Base-by-base conservation (phyloP, 2,113 vertebrate species). In the Crotalus helleri region DNA sequence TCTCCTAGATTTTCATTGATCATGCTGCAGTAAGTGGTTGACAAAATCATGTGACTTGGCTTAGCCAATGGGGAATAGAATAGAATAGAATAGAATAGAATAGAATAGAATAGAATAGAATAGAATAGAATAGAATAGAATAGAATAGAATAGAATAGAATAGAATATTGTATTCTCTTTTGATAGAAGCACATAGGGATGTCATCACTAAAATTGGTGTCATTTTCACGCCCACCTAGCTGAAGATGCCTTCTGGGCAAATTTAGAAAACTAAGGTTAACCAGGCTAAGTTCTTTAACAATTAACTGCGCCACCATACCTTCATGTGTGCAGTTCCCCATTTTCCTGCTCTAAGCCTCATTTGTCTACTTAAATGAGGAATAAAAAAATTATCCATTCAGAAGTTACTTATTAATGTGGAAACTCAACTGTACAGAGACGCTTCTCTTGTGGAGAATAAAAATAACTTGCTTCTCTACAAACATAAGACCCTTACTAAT, bases 381-480 rank as follows among this genome's bases (percentile, higher is more conserved):
- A 94, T 87, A 54, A 92, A 93, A 96, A 93, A 93, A 90, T 53
- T 85, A 55, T 57, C 69, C 93, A 92, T 51, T 57, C 91, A 95
- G 92, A 96, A 91, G 94, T 96, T 97, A 96, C 96, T 97, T 97
- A 97, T 97, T 96, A 95, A 96, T 86, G 74, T 93, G 94, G 87
- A 91, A 94, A 89, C 8, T 85, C 90, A 69, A 88, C 92, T 91
- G 93, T 59, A 85, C 1, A 90, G 55, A 46, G 85, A 51, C 29
- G 54, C 0, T 29, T 89, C 93, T 95, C 87, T 92, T 94, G 91
- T 88, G 94, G 69, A 92, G 81, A 57, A 93, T 93, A 94, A 90
- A 96, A 97, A 93, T 54, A 69, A 95, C 58, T 74, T 59, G 59
- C 93, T 93, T 93, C 95, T 93, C 96, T 74, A 46, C 85, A 91